These are phyloP conservation scores for Silurus lanzhouensis DNA, from an alignment of 2,797 vertebrate species.

Conservation along the genomic window DNA sequence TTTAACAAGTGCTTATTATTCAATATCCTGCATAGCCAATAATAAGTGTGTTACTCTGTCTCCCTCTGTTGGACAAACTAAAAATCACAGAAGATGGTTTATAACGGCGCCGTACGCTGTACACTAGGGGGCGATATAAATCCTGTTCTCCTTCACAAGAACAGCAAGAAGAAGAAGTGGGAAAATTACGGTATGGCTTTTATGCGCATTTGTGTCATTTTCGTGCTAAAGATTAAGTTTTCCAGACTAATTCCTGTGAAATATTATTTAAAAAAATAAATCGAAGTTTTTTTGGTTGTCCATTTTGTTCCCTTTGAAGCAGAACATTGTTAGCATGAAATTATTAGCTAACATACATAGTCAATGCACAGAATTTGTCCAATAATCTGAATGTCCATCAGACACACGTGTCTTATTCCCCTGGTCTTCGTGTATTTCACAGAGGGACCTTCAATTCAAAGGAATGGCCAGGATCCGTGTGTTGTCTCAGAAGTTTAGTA, in stretches of 20 bases:
- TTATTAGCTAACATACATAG: background rate
- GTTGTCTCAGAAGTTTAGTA: slow-evolving; percentile 21
- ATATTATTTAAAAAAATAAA: background rate
- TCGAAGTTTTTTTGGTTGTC: background rate
- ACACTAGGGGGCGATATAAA: slow-evolving; percentile 4
- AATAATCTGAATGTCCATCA: background rate
- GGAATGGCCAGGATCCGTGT: slow-evolving; percentile 5
- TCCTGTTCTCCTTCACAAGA: background rate
- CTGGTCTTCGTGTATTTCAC: background rate
- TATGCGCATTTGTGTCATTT: background rate
- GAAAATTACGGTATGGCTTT: background rate
- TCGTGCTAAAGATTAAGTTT: background rate
- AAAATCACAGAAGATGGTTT: too few species aligned
- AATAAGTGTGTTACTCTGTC: background rate
- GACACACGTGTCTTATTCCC: background rate
- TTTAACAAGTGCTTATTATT: too few species aligned
- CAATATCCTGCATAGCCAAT: background rate
- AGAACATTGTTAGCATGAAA: background rate
- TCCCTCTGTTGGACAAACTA: slow-evolving; percentile 21
- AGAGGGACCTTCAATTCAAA: background rate
- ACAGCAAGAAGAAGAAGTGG: slow-evolving; percentile 17
- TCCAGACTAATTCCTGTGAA: background rate
- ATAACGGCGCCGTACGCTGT: background rate
- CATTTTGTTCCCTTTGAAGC: background rate
- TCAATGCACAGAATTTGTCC: background rate